Conservation (phyloP, 2,797 vertebrate genomes). For the Alosa sapidissima region DNA sequence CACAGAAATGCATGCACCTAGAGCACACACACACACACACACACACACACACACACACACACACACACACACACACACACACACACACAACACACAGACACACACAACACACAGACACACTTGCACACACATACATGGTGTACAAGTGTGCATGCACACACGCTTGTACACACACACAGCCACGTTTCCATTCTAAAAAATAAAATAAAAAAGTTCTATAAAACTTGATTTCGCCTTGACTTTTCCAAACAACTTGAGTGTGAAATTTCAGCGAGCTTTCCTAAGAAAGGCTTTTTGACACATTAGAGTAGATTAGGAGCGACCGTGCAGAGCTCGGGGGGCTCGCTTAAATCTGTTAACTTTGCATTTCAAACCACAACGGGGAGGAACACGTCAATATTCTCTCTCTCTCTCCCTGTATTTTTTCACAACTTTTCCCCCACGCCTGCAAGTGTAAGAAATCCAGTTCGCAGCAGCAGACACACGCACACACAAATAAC, state of each 20-base stretch:
- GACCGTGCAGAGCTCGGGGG: conserved; percentile 71
- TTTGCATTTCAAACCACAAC: conserved; percentile 75
- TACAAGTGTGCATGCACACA: background rate
- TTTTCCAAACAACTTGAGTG: conserved; percentile 75
- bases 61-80: background rate
- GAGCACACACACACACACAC: conserved; percentile 26
- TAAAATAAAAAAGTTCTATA: conserved; percentile 57
- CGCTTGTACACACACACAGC: background rate
- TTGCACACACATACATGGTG: conserved; percentile 42
- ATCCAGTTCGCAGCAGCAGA: background rate
- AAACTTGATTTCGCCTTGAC: conserved; percentile 67
- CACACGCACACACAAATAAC: background rate
- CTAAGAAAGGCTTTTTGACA: conserved; percentile 77
- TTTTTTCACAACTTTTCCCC: background rate
- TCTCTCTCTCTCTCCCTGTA: background rate
- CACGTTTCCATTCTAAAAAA: background rate
- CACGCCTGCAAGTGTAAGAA: background rate
- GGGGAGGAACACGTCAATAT: conserved; percentile 28
- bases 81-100: conserved; percentile 28
- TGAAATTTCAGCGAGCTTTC: conserved; percentile 76
- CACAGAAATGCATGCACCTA: conserved; percentile 13
- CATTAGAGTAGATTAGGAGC: conserved; percentile 80
- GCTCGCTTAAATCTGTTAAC: conserved; percentile 74
- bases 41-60: background rate
- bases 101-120: conserved; percentile 17